Base-by-base conservation (phyloP, 2,888 invertebrate species). In the Exephanes ischioxanthus region DNA sequence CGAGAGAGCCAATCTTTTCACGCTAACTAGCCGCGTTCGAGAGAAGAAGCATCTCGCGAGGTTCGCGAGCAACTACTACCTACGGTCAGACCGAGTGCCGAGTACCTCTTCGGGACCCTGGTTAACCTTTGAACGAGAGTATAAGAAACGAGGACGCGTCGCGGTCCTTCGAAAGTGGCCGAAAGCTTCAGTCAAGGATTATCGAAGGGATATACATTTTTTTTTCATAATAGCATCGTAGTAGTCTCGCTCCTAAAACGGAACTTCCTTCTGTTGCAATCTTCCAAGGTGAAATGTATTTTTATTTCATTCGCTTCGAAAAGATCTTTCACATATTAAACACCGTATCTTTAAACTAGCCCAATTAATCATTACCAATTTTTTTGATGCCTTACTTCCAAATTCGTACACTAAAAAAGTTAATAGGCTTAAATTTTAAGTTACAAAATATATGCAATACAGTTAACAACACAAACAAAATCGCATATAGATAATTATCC, bases 21-120 rank as follows among this genome's bases (percentile, higher is more conserved):
- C 90, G 92, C 93, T 94, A 94, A 94, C 94, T 94, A 94, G 94
- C 61, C 92, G 75, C 82, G 92, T 92, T 91, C 91, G 73, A 72
- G 78, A 58, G 80, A 70, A 70, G 63, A 41, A 70, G 51, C 37
- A 45, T 72, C 37, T 77, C 30, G 71, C 71, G 14, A 66, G 45
- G 70, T 51, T 66, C 48, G 79, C 70, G 80, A 33, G 68, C 19
- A 16, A 45, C 68, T 26, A 48, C 72, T 68, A 84, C 80, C 81
- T 33, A 73, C 41, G 61, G 67, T 72, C 68, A 71, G 80, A 86
- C 76, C 45, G 16, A 76, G 70, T 80, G 63, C 84, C 75, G 71
- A 73, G 77, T 81, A 84, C 76, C 86, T 76, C 86, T 76, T 84
- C 84, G 87, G 88, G 92, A 93, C 92, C 93, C 92, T 93, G 93